phyloP scores from a whole-genome alignment of 2,113 vertebrate species.

The Bos javanicus region DNA sequence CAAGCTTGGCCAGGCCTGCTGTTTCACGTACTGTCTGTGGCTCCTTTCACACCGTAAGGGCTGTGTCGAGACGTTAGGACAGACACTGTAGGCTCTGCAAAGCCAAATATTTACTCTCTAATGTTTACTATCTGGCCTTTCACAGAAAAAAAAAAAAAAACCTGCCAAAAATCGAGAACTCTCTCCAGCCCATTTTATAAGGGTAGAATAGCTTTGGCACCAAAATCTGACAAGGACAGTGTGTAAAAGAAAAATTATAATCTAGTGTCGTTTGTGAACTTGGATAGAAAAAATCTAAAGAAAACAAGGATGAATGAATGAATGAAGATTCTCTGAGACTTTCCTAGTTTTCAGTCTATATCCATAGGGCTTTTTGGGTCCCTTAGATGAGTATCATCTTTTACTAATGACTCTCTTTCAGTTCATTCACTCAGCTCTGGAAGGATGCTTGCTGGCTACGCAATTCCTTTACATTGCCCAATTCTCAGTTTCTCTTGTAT shows the following conservation, averaged over 20 bases:
- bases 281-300: neutral
- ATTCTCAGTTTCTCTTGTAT: neutral
- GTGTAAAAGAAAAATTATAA: neutral
- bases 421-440: neutral
- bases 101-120: neutral
- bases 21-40: neutral
- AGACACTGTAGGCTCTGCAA: neutral
- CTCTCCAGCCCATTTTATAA: neutral
- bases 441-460: too few species aligned
- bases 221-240: neutral
- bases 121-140: neutral
- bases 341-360: neutral
- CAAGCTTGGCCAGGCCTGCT: neutral
- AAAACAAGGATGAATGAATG: neutral
- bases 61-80: neutral
- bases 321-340: neutral
- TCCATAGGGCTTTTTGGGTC: neutral
- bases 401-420: neutral
- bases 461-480: neutral
- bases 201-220: neutral
- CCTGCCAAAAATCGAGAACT: neutral
- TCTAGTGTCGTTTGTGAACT: neutral
- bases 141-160: neutral
- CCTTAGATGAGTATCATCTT: neutral
- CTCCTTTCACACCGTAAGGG: fast-evolving